Base-by-base conservation (phyloP, 2,113 vertebrate species). In the Agapornis roseicollis region DNA sequence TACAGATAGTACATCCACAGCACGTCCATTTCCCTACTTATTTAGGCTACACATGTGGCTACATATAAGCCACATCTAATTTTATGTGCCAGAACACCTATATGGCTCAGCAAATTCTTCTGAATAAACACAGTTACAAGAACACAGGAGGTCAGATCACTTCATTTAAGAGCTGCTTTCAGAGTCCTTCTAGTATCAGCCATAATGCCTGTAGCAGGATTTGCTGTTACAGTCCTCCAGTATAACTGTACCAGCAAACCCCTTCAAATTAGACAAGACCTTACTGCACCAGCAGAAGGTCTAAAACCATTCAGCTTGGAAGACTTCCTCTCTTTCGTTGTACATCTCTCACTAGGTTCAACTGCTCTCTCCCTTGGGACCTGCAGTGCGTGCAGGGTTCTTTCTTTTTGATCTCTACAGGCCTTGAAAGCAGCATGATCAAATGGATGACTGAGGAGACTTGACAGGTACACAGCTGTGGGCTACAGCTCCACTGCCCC, bases 391-490 rank as follows among this genome's bases (percentile, higher is more conserved):
- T 86, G 72, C 46, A 47, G n/a, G 17, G 20, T 0, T 33, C 61
- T 56, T 73, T 58, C 33, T 77, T 83, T 72, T 50, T 93, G 61
- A 91, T 89, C 85, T 76, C 85, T 87, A 28, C 55, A 80, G 74
- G 42, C 64, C 82, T 94, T 89, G 71, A 93, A 83, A 92, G 82
- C 83, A 94, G 76, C 33, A 29, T 94, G 93, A 93, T 88, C 93
- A 97, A 95, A 90, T 69, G 76, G 42, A 90, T 68, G 84, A 35
- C 85, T 89, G 74, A 91, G 37, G 73, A 72, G 55, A 90, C 42
- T 70, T 94, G 93, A 96, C 70, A 91, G 91, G 89, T 80, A 42
- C 3, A 6, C 61, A 91, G 81, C 89, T 93, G 77, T 93, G 86
- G 84, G 78, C 39, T 80, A 73, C 64, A 69, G 73, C 91, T 94